A percentile compares a stretch with the other conserved stretches of the same genome.
phyloP scores from a whole-genome alignment of 1,140 invertebrate species.

The Diplogasteroides magnus region DNA sequence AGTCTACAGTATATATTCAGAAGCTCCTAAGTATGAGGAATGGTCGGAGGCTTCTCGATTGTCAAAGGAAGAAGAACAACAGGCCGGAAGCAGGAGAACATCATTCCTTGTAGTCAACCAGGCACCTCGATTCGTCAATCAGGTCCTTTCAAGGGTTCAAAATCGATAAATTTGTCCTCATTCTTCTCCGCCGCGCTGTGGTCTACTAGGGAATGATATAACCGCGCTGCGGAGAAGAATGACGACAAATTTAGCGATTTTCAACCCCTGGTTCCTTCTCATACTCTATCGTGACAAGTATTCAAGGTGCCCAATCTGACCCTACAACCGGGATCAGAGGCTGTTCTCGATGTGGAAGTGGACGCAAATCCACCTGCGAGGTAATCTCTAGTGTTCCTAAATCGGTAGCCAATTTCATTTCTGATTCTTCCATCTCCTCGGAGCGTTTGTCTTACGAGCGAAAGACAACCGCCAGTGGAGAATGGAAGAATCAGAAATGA shows the following conservation, averaged over 20 bases:
- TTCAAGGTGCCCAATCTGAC: constrained; percentile 44
- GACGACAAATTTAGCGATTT: too few species aligned
- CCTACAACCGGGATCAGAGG: constrained; percentile 34
- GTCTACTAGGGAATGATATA: background rate
- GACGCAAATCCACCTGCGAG: constrained; percentile 35
- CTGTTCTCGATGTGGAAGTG: constrained; percentile 50
- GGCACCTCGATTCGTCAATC: constrained; percentile 22
- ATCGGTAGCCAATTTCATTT: too few species aligned
- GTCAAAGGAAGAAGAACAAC: constrained; percentile 1
- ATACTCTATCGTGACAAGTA: too few species aligned
- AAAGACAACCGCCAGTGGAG: background rate
- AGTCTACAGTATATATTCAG: constrained; percentile 12
- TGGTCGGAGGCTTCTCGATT: constrained; percentile 19
- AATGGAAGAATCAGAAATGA: too few species aligned
- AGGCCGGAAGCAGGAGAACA: background rate
- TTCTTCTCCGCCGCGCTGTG: background rate
- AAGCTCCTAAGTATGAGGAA: constrained; percentile 10
- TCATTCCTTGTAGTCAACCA: constrained; percentile 12
- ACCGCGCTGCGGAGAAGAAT: background rate
- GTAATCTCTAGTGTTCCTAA: constrained; percentile 12
- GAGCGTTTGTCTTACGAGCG: constrained; percentile 5
- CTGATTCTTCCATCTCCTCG: too few species aligned
- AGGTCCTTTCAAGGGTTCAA: constrained; percentile 8
- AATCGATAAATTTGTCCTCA: constrained; percentile 29
- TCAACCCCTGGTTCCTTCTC: too few species aligned